These are phyloP conservation scores for Sapayoa aenigma DNA, from an alignment of 2,113 vertebrate genomes.

Conservation along the genomic window DNA sequence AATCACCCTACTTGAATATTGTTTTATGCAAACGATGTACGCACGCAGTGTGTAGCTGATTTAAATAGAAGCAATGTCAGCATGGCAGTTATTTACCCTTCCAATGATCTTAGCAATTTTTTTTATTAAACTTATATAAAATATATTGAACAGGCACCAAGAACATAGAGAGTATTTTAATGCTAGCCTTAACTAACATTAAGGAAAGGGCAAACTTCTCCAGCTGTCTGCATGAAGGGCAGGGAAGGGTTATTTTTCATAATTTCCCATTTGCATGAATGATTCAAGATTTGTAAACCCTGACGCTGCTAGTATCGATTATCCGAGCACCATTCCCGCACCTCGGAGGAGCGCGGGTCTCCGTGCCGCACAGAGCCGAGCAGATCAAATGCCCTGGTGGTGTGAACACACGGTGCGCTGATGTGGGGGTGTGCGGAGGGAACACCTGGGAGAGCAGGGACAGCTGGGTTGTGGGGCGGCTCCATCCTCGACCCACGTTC, in stretches of 20 bases:
- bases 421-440: too few relatives aligned
- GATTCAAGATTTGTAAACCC: background rate
- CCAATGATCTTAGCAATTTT: constrained; percentile 68
- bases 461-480: accelerated
- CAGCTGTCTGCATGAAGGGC: constrained; percentile 13
- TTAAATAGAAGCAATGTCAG: constrained; percentile 78
- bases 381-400: accelerated
- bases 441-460: too few relatives aligned
- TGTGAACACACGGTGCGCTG: accelerated
- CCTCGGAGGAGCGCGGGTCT: background rate
- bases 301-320: background rate
- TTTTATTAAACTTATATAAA: constrained; percentile 63
- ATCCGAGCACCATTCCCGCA: background rate
- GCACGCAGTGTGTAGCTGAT: constrained; percentile 76
- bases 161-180: constrained; percentile 22
- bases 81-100: constrained; percentile 73
- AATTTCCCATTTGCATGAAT: background rate
- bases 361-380: accelerated
- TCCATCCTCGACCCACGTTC: constrained; percentile 48
- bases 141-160: constrained; percentile 47
- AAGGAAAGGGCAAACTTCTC: constrained; percentile 34
- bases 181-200: constrained; percentile 56
- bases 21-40: constrained; percentile 84
- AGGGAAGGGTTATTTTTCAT: background rate
- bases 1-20: constrained; percentile 90